Evolutionary conservation across 1,140 invertebrate species (phyloP).

Genomic region (Meloidogyne chitwoodi): DNA sequence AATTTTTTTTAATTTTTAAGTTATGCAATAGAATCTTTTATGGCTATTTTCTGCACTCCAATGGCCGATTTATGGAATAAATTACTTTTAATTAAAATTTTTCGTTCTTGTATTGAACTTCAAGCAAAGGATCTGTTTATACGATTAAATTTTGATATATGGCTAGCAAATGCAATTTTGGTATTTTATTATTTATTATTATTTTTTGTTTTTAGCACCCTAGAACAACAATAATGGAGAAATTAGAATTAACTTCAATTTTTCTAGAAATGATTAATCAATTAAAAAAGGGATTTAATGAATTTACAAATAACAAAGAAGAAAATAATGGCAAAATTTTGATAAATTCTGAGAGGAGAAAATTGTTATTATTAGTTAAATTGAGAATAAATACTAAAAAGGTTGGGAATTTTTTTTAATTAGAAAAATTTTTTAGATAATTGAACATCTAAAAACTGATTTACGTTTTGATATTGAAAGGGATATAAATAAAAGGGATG

Average conservation of each 20-base stretch:
- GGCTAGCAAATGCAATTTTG: slow-evolving; percentile 23
- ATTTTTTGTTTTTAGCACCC: slow-evolving; percentile 2
- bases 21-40: slow-evolving; percentile 19
- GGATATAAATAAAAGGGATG: neutral
- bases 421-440: neutral
- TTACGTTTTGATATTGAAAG: neutral
- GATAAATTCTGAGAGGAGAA: neutral
- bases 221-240: slow-evolving; percentile 12
- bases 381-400: neutral
- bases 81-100: slow-evolving; percentile 12
- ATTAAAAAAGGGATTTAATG: neutral
- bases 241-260: neutral
- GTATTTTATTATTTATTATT: neutral
- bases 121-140: slow-evolving; percentile 19
- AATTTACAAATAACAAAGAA: neutral
- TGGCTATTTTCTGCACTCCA: slow-evolving; percentile 17
- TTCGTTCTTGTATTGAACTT: slow-evolving; percentile 11
- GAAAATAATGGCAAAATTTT: neutral
- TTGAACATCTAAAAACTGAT: neutral
- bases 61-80: slow-evolving; percentile 25
- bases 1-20: neutral
- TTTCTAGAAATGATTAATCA: neutral
- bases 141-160: slow-evolving; percentile 17
- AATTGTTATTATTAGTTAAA: neutral
- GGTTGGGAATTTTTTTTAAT: neutral